Conservation (phyloP, 2,888 invertebrate genomes). For the Linnaemya vulpina region DNA sequence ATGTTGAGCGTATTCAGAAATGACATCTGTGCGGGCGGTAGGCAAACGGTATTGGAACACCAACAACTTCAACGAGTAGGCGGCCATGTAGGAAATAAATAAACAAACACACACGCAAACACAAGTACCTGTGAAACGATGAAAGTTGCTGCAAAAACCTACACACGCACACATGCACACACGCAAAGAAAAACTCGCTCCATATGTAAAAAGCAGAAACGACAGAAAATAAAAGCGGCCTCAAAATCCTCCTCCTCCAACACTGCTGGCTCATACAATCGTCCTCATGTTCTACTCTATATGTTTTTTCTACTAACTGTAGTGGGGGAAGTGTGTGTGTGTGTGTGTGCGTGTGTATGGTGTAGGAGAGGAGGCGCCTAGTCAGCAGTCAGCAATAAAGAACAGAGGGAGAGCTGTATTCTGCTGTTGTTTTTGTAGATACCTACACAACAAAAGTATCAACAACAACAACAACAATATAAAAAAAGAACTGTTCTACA, state of each 20-base stretch:
- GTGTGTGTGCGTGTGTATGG: neutral
- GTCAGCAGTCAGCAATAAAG: constrained; percentile 37
- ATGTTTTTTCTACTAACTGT: constrained; percentile 4
- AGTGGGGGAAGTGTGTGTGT: neutral
- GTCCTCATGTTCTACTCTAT: neutral
- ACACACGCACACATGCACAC: constrained; percentile 23
- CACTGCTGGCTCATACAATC: constrained; percentile 9
- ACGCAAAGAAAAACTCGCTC: constrained; percentile 6
- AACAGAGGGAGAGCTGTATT: constrained; percentile 31
- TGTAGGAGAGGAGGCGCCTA: constrained; percentile 16
- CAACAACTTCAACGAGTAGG: constrained; percentile 7
- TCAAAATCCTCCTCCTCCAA: constrained; percentile 38
- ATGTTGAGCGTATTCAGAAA: neutral
- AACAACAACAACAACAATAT: constrained; percentile 29
- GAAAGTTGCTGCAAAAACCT: constrained; percentile 28
- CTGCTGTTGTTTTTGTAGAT: constrained; percentile 59
- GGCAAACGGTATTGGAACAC: neutral
- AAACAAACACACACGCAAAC: neutral
- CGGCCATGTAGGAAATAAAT: neutral
- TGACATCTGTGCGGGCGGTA: neutral
- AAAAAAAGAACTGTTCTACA: constrained; percentile 27
- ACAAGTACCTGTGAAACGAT: constrained; percentile 30
- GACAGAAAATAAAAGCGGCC: constrained; percentile 54
- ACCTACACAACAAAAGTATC: constrained; percentile 45
- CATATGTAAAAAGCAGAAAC: constrained; percentile 6